A percentile compares a stretch with the other conserved stretches of the same genome.
phyloP scores from a whole-genome alignment of 1,140 invertebrate species.

The Stegodyphus dumicola region DNA sequence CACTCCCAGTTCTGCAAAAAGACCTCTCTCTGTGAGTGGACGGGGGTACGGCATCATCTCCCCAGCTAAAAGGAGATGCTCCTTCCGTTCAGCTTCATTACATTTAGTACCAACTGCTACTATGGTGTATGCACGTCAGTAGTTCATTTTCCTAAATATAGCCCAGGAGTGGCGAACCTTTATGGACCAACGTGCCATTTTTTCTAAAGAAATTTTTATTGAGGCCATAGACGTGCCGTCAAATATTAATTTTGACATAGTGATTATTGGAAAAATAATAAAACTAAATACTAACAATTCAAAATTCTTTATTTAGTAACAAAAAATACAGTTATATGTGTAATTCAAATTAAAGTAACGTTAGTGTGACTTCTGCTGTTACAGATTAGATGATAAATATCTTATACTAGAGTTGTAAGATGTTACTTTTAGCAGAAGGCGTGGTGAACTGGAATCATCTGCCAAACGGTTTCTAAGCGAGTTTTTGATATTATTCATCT shows the following conservation, averaged over 20 bases:
- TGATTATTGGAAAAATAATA: slow-evolving; percentile 6
- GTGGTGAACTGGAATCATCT: neutral
- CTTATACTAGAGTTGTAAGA: neutral
- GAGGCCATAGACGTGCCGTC: neutral
- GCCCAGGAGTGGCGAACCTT: neutral
- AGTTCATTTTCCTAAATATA: too few relatives aligned
- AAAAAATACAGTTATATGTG: neutral
- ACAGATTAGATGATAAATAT: slow-evolving; percentile 46
- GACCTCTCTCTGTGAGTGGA: too few relatives aligned
- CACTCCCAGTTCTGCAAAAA: too few relatives aligned
- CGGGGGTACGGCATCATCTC: too few relatives aligned
- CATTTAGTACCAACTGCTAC: too few relatives aligned
- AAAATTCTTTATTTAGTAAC: neutral
- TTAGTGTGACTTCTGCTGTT: slow-evolving; percentile 59
- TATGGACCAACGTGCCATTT: neutral
- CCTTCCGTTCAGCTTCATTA: too few relatives aligned
- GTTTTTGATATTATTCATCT: neutral
- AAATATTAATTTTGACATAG: neutral
- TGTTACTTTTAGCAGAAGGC: neutral
- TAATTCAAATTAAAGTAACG: slow-evolving; percentile 6
- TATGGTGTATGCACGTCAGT: too few relatives aligned
- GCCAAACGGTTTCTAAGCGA: neutral
- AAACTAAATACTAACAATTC: neutral
- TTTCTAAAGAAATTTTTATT: neutral
- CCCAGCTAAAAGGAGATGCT: too few relatives aligned